A percentile compares a stretch with the other conserved stretches of the same genome.
These are phyloP conservation scores for Aphelinus atriplicis DNA, from an alignment of 1,140 invertebrate species.

Conservation along the genomic window DNA sequence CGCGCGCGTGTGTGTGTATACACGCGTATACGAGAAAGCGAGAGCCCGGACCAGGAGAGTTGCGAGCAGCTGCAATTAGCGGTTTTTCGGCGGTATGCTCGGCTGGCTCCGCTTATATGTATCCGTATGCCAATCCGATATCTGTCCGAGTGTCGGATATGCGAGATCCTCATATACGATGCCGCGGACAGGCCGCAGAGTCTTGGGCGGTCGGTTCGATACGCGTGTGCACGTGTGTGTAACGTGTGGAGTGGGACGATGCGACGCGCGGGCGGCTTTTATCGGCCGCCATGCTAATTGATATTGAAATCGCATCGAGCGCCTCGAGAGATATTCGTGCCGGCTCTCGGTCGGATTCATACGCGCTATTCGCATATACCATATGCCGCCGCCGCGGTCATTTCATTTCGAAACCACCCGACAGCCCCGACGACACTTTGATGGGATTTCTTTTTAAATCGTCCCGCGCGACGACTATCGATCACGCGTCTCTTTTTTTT, in stretches of 20 bases:
- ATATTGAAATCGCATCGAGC: constrained; percentile 25
- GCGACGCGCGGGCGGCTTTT: background rate
- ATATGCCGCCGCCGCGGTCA: too few relatives aligned
- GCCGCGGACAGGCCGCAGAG: background rate
- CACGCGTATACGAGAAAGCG: too few relatives aligned
- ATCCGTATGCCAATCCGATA: background rate
- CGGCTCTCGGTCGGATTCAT: too few relatives aligned
- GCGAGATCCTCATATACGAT: constrained; percentile 19
- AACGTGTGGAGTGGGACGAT: background rate
- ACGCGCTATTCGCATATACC: too few relatives aligned
- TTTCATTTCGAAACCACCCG: too few relatives aligned
- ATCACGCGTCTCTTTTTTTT: too few relatives aligned
- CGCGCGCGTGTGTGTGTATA: too few relatives aligned
- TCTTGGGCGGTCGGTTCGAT: constrained; percentile 9
- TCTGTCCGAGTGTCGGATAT: constrained; percentile 18
- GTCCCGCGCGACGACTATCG: too few relatives aligned
- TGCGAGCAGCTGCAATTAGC: constrained; percentile 27
- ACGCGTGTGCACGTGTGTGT: too few relatives aligned
- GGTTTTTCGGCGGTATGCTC: background rate
- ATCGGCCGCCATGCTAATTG: constrained; percentile 8
- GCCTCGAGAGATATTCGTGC: background rate
- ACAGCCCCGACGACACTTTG: too few relatives aligned
- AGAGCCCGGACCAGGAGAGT: background rate
- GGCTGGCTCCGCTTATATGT: background rate
- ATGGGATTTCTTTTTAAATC: too few relatives aligned